Evolutionary conservation across 1,140 invertebrate genomes (phyloP).

Genomic region (Akabosia matsudoensis): DNA sequence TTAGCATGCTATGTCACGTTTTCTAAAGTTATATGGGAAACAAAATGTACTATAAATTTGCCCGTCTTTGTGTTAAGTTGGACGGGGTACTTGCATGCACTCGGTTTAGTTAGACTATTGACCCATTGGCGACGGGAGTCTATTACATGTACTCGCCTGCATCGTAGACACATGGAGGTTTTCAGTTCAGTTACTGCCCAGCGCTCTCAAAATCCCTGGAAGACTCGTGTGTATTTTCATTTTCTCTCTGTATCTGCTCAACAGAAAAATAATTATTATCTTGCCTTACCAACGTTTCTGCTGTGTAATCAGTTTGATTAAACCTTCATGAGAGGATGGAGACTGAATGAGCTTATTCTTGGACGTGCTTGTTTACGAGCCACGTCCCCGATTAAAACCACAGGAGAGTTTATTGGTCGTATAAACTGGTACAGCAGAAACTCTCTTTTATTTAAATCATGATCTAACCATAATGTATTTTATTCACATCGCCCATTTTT

Average conservation of each 20-base stretch:
- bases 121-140: no score
- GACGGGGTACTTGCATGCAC: no score
- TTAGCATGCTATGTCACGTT: no score
- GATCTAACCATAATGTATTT: background rate
- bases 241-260: background rate
- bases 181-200: background rate
- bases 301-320: constrained; percentile 14
- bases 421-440: background rate
- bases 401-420: background rate
- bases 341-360: background rate
- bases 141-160: no score
- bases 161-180: no score
- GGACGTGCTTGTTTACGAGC: constrained; percentile 1
- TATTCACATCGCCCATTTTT: background rate
- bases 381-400: background rate
- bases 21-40: no score
- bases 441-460: background rate
- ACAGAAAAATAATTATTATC: constrained; percentile 3
- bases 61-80: no score
- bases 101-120: no score
- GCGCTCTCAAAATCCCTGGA: no score
- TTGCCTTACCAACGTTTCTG: background rate
- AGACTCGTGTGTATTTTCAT: no score
- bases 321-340: background rate
- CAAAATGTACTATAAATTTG: no score